A percentile compares a stretch with the other conserved stretches of the same genome.
Conservation (phyloP, 2,888 invertebrate genomes). For the Polietes domitor region DNA sequence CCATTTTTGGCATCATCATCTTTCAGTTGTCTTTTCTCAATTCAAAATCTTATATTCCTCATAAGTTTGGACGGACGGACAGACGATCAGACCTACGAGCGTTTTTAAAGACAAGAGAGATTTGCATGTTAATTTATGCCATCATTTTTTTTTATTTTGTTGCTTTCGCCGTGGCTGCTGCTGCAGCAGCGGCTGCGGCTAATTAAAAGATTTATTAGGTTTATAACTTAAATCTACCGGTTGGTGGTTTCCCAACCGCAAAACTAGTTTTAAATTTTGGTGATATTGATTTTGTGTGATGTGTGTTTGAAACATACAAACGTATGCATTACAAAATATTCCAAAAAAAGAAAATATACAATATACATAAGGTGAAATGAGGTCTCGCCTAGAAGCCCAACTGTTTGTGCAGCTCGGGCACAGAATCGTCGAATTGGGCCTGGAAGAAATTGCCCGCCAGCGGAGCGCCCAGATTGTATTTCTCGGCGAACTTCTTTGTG, state of each 20-base stretch:
- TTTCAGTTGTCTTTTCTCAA: constrained; percentile 18
- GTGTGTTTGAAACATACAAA: constrained; percentile 16
- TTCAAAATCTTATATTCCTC: not conserved
- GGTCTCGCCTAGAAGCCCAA: constrained; percentile 54
- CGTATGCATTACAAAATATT: constrained; percentile 31
- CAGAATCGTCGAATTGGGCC: constrained; percentile 80
- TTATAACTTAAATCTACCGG: constrained; percentile 55
- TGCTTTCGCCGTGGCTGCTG: constrained; percentile 8
- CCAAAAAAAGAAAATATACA: not conserved
- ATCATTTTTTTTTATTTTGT: constrained; percentile 48
- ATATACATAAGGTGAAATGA: not conserved
- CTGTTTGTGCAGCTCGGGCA: constrained; percentile 80
- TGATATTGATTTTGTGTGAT: no score
- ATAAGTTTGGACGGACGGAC: not conserved
- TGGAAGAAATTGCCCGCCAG: constrained; percentile 78
- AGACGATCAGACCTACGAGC: not conserved
- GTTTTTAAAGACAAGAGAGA: not conserved
- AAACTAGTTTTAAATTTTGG: constrained; percentile 30
- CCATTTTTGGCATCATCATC: constrained; percentile 46
- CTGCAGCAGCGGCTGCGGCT: constrained; percentile 13
- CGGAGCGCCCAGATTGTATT: constrained; percentile 87
- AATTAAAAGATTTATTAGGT: constrained; percentile 58
- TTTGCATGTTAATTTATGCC: constrained; percentile 24
- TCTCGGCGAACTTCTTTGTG: constrained; percentile 87
- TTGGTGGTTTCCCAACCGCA: constrained; percentile 25